These are phyloP conservation scores for Vireo altiloquus DNA, from an alignment of 2,113 vertebrate genomes.

Conservation along the genomic window DNA sequence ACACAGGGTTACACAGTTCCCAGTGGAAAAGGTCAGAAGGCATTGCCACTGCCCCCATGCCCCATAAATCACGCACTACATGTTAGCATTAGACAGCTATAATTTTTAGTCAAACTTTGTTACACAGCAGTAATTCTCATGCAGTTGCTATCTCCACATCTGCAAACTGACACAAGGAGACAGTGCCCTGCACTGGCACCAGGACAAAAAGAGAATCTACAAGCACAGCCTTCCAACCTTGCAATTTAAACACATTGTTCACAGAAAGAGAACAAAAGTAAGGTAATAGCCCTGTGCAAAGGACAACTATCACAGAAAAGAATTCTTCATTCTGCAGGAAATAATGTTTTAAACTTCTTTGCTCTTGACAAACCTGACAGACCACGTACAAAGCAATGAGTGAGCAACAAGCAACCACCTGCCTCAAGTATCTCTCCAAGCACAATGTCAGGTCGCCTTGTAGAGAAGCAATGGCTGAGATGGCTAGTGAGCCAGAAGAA, in stretches of 20 bases:
- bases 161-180: neutral
- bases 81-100: neutral
- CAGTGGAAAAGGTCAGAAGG: neutral
- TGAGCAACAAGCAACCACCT: neutral
- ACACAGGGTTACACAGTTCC: neutral
- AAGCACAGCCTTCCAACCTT: neutral
- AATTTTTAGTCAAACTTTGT: neutral
- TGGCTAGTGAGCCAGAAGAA: neutral
- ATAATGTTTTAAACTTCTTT: neutral
- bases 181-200: neutral
- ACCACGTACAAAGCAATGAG: neutral
- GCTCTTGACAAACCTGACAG: neutral
- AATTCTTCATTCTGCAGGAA: neutral
- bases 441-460: neutral
- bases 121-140: neutral
- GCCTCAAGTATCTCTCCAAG: neutral
- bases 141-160: neutral
- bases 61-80: neutral
- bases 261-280: neutral
- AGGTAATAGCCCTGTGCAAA: neutral
- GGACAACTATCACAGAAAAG: neutral
- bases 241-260: neutral
- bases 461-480: neutral
- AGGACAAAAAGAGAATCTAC: neutral
- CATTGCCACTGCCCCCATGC: neutral